phyloP scores from a whole-genome alignment of 2,888 invertebrate genomes.

The Luffia ferchaultella region DNA sequence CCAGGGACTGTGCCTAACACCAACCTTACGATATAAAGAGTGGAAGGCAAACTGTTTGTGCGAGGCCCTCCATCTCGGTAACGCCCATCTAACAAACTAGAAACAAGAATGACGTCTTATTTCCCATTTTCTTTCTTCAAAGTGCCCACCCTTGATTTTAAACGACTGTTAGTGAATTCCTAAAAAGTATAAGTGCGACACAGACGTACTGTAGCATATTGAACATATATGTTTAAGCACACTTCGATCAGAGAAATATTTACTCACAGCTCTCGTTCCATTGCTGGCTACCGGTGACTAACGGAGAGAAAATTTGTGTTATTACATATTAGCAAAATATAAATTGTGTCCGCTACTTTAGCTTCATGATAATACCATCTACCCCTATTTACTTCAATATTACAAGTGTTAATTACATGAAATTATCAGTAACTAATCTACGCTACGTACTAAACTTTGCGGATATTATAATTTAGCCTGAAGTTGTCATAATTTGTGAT shows the following conservation, averaged over 20 bases:
- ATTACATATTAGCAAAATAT: constrained; percentile 1
- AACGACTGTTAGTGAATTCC: neutral
- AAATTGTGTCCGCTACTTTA: no score
- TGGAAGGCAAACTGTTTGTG: constrained; percentile 54
- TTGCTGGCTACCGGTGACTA: constrained; percentile 51
- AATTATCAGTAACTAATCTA: no score
- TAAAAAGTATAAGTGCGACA: neutral
- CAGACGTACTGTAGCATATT: neutral
- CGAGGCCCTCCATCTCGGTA: constrained; percentile 60
- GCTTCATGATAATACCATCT: no score
- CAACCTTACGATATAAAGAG: constrained; percentile 54
- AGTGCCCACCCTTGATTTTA: neutral
- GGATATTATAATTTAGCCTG: no score
- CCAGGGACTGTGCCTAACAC: constrained; percentile 26
- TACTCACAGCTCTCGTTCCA: constrained; percentile 57
- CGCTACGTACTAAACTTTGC: no score
- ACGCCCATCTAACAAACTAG: constrained; percentile 62
- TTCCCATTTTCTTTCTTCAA: neutral
- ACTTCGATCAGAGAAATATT: constrained; percentile 21
- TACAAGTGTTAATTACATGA: no score
- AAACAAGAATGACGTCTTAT: constrained; percentile 24
- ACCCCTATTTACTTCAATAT: no score
- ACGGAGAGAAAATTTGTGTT: constrained; percentile 34
- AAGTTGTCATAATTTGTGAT: no score
- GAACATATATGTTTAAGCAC: constrained; percentile 16